Base-by-base conservation (phyloP, 1,140 invertebrate species). In the Drosophila chauvacae region DNA sequence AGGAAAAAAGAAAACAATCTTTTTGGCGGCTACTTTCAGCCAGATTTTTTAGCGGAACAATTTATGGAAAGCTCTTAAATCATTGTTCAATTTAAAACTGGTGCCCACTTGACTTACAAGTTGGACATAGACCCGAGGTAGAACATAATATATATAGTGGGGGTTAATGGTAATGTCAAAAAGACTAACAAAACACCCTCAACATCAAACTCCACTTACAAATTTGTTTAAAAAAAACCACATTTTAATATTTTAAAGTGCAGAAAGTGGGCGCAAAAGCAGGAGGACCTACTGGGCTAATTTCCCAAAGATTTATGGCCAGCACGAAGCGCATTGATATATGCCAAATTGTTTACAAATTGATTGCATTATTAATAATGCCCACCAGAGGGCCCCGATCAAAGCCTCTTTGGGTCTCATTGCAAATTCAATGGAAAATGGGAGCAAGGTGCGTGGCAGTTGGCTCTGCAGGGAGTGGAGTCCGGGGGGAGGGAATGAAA, bases 301-400 rank as follows among this genome's bases (percentile, higher is more conserved):
- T 87, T 87, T 87, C 66, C 48, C 47, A 69, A 71, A 88, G 84
- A 87, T 87, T 87, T 87, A 87, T 87, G 85, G 73, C 57, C 77
- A 68, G 69, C 84, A 87, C 77, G 84, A 74, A 87, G 81, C 73
- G 74, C 84, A 87, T 87, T 87, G 84, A 87, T 87, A 88, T 87
- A 87, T 84, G 85, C 85, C 85, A 87, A 87, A 87, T 87, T 87
- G 84, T 87, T 87, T 87, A 90, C 84, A 90, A 87, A 87, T 87
- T 87, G 84, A 87, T 87, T 87, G 78, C 84, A 87, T 87, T 87
- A 87, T 87, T 84, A 87, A 87, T 87, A 87, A 90, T 88, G 83
- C 83, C 84, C 77, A 80, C 71, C 71, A 72, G 55, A 61, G 57
- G 30, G 39, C 45, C 39, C 50, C 28, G 39, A 50, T 37, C 61